These are phyloP conservation scores for Volucella bombylans DNA, from an alignment of 2,888 invertebrate genomes.

Conservation along the genomic window DNA sequence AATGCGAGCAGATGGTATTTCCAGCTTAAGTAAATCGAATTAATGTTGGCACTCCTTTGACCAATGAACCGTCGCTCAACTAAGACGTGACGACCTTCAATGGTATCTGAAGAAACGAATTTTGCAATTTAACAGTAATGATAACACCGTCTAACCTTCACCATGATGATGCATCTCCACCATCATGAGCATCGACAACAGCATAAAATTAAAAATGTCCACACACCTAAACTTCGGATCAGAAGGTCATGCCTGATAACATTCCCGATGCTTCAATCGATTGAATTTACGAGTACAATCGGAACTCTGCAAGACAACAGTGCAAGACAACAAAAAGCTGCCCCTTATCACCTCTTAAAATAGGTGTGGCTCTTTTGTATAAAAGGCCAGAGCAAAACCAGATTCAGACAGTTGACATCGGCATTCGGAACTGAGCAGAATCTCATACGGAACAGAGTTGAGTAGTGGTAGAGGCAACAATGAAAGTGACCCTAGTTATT, in stretches of 20 bases:
- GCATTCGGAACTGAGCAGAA: conserved; percentile 40
- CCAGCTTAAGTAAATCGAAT: too few species aligned
- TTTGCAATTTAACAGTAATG: conserved; percentile 4
- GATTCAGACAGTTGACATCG: conserved; percentile 52
- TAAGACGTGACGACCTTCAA: conserved; percentile 1
- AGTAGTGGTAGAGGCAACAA: conserved; percentile 74
- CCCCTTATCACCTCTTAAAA: conserved; percentile 26
- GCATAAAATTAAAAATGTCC: conserved; percentile 42
- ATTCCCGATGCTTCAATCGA: conserved; percentile 3
- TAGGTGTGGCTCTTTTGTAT: conserved; percentile 19
- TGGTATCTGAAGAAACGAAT: background rate
- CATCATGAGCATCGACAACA: conserved; percentile 15
- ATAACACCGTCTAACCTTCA: too few species aligned
- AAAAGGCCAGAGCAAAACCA: conserved; percentile 20
- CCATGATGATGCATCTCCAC: conserved; percentile 15
- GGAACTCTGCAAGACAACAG: conserved; percentile 16
- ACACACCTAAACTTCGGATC: conserved; percentile 35
- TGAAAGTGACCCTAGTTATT: conserved; percentile 79
- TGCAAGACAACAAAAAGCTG: conserved; percentile 31
- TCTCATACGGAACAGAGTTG: too few species aligned
- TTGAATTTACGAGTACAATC: conserved; percentile 29
- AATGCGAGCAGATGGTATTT: too few species aligned
- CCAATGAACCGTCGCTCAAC: too few species aligned
- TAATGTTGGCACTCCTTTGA: too few species aligned
- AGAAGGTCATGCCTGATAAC: conserved; percentile 60